Percentiles rank a stretch among this genome's conserved stretches.
These are phyloP conservation scores for Apodemus speciosus DNA, from an alignment of 2,113 vertebrate species.

Conservation along the genomic window DNA sequence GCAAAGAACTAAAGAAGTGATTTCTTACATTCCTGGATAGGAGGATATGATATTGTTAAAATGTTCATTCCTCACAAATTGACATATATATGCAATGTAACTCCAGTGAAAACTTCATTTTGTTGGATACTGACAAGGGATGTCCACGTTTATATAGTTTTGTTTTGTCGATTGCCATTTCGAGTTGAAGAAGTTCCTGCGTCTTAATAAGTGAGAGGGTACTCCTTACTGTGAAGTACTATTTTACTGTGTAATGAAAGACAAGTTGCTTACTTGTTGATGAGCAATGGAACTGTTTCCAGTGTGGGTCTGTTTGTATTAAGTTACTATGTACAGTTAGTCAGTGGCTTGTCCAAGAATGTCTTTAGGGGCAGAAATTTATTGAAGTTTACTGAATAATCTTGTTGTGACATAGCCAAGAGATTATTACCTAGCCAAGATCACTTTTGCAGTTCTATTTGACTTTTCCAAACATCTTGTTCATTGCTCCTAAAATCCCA, in stretches of 20 bases:
- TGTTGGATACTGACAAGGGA: background rate
- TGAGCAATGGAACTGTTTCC: background rate
- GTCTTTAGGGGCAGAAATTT: background rate
- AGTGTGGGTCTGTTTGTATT: background rate
- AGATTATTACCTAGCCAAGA: background rate
- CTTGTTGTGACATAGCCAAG: constrained; percentile 19
- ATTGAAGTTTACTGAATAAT: background rate
- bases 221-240: background rate
- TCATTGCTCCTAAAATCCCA: constrained; percentile 15
- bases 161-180: background rate
- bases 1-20: background rate
- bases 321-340: background rate
- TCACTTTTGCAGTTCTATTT: background rate
- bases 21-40: background rate
- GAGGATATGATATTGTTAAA: background rate
- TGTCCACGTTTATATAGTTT: background rate
- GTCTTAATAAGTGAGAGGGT: background rate
- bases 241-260: background rate
- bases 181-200: background rate
- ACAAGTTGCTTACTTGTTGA: background rate
- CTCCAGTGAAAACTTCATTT: background rate
- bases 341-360: background rate
- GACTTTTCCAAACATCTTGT: constrained; percentile 10
- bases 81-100: background rate
- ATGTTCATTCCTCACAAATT: background rate